Percentiles rank a stretch among this genome's conserved stretches.
phyloP scores from a whole-genome alignment of 2,113 vertebrate species.

The Heteronetta atricapilla region DNA sequence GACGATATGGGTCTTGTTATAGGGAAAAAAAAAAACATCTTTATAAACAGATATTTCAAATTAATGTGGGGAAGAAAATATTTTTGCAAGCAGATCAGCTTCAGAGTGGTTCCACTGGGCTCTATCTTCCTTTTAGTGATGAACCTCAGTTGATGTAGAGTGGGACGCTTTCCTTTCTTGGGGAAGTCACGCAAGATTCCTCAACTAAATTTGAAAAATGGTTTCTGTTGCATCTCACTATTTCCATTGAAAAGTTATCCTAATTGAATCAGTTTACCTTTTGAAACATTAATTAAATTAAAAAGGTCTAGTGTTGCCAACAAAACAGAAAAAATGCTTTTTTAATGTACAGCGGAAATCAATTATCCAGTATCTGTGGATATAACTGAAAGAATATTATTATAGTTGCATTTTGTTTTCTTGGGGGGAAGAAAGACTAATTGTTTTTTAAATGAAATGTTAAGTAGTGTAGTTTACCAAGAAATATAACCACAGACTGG shows the following conservation, averaged over 20 bases:
- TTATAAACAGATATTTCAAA: not conserved
- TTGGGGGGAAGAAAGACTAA: conserved; percentile 53
- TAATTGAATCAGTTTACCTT: conserved; percentile 51
- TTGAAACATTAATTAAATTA: conserved; percentile 48
- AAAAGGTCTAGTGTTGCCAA: conserved; percentile 19
- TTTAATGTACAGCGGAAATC: conserved; percentile 45
- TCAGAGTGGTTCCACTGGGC: not conserved
- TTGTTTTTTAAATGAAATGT: conserved; percentile 69
- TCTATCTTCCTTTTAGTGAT: not conserved
- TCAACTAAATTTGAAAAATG: not conserved
- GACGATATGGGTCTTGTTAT: not conserved
- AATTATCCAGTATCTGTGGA: conserved; percentile 28
- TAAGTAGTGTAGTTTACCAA: conserved; percentile 65
- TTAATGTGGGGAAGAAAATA: not conserved
- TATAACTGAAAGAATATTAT: conserved; percentile 41
- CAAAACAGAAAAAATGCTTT: conserved; percentile 33
- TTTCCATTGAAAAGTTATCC: conserved; percentile 25
- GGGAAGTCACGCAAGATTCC: not conserved
- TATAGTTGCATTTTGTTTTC: conserved; percentile 50
- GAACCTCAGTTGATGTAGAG: not conserved
- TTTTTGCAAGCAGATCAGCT: not conserved
- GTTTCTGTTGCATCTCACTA: not conserved
- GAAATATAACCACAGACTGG: conserved; percentile 61
- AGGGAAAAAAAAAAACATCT: not conserved
- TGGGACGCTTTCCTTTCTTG: not conserved